A percentile compares a stretch with the other conserved stretches of the same genome.
These are phyloP conservation scores for Magallana nippona DNA, from an alignment of 2,888 invertebrate species.

Conservation along the genomic window DNA sequence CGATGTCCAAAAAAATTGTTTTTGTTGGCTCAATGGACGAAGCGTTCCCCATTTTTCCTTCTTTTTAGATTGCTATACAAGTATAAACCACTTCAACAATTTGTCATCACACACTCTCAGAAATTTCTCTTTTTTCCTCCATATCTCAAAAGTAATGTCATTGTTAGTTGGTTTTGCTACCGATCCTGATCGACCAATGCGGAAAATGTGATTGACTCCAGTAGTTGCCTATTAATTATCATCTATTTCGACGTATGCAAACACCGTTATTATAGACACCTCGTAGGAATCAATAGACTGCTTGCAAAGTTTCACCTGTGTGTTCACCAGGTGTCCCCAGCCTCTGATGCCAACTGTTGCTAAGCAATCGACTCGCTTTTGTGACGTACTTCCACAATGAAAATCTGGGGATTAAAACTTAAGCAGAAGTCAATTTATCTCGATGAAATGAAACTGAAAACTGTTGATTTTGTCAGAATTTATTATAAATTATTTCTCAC, in stretches of 20 bases:
- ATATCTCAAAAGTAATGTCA: background rate
- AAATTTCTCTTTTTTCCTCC: background rate
- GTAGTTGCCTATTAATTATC: slow-evolving; percentile 27
- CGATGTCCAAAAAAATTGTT: slow-evolving; percentile 70
- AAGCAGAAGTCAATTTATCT: background rate
- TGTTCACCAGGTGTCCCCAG: slow-evolving; percentile 24
- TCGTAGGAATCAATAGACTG: slow-evolving; percentile 13
- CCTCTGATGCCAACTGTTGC: slow-evolving; percentile 32
- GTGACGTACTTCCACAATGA: slow-evolving; percentile 22
- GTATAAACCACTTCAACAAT: background rate
- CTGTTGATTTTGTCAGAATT: background rate
- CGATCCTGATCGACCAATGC: background rate
- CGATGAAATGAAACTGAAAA: slow-evolving; percentile 18
- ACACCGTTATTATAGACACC: slow-evolving; percentile 22
- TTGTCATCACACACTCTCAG: background rate
- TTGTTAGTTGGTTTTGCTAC: background rate
- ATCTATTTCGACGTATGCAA: slow-evolving; percentile 23
- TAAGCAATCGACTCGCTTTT: slow-evolving; percentile 24
- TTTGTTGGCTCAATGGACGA: slow-evolving; percentile 73
- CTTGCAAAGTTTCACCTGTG: slow-evolving; percentile 21
- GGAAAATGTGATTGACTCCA: slow-evolving; percentile 32
- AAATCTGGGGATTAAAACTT: slow-evolving; percentile 12
- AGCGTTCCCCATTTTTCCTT: slow-evolving; percentile 72
- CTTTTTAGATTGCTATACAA: background rate
- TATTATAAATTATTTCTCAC: no score